Evolutionary conservation across 2,888 invertebrate genomes (phyloP), one percentile per base, ranked within the genome.

Genomic region (Latrodectus elegans): DNA sequence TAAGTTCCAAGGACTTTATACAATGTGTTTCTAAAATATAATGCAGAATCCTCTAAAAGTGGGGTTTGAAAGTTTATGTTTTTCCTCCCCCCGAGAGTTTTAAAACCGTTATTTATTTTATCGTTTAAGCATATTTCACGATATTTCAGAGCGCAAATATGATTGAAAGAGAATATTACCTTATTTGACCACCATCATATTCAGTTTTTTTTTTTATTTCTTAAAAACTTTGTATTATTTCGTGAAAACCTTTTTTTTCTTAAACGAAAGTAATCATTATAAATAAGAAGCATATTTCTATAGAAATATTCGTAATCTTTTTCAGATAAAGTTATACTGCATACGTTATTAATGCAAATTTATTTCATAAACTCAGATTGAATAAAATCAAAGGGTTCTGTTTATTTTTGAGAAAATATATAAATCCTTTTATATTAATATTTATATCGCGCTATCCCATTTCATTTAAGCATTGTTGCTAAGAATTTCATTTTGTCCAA

Each of bases 61-160:
- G n/a, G 8, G 12, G 15, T 81, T 53, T 15, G 15, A 1, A 17
- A 65, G 26, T 81, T 73, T 81, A 73, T 81, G 73, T 52, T 74
- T 81, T 73, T 26, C 38, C 65, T 53, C 65, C 73, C 73, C 15
- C 53, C 15, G 74, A 67, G 74, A 53, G 67, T 17, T 74, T 53
- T 81, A 74, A 73, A 73, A 74, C 11, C 67, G 68, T 53, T 67
- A 14, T 52, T 26, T 67, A 67, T 65, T 74, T 74, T 74, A 67
- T 64, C 73, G 73, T 12, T 26, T 11, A 8, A 14, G 67, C n/a
- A 38, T 81, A 22, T 52, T 73, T 53, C 17, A 8, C 12, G 12
- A n/a, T 22, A 49, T 64, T 49, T 15, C 15, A 52, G 15, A 22
- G 11, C n/a, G 53, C 52, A 67, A 15, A 53, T 65, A 49, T 73